phyloP scores from a whole-genome alignment of 2,888 invertebrate species.

The Abscondita cerata region DNA sequence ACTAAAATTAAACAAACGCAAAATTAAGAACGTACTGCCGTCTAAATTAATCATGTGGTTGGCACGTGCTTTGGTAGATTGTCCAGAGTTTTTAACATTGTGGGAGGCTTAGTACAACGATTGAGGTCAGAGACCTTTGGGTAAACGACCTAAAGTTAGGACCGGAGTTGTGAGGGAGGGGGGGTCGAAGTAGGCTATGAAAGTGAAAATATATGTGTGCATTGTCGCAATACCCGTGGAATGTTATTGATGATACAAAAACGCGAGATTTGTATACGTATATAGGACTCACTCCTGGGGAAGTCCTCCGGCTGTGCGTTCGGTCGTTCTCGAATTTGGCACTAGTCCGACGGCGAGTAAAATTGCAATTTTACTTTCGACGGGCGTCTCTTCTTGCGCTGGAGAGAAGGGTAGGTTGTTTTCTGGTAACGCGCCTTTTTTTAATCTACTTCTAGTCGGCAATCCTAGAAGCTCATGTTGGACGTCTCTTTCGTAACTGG shows the following conservation, averaged over 20 bases:
- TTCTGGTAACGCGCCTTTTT: slow-evolving; percentile 59
- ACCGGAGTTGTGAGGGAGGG: slow-evolving; percentile 25
- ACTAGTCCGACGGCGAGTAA: slow-evolving; percentile 64
- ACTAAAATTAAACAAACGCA: no score
- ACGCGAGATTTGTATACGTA: background rate
- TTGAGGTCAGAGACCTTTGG: slow-evolving; percentile 32
- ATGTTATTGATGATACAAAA: no score
- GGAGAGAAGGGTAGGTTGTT: slow-evolving; percentile 24
- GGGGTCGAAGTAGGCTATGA: background rate
- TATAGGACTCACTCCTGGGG: slow-evolving; percentile 59
- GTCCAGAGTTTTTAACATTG: slow-evolving; percentile 32
- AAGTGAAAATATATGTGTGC: no score
- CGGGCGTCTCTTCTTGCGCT: slow-evolving; percentile 40
- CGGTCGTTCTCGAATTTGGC: slow-evolving; percentile 46
- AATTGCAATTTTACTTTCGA: slow-evolving; percentile 58
- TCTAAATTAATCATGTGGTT: slow-evolving; percentile 27
- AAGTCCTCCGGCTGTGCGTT: slow-evolving; percentile 49
- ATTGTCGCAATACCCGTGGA: no score
- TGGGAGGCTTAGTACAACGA: slow-evolving; percentile 31
- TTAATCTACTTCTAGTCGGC: slow-evolving; percentile 61
- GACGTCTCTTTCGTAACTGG: slow-evolving; percentile 64
- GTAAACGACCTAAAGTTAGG: slow-evolving; percentile 32
- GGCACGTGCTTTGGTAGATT: slow-evolving; percentile 29
- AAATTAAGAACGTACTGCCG: no score
- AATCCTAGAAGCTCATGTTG: slow-evolving; percentile 64